Evolutionary conservation across 2,113 vertebrate species (phyloP), one percentile per base, ranked within the genome.

Genomic region (Willisornis vidua): DNA sequence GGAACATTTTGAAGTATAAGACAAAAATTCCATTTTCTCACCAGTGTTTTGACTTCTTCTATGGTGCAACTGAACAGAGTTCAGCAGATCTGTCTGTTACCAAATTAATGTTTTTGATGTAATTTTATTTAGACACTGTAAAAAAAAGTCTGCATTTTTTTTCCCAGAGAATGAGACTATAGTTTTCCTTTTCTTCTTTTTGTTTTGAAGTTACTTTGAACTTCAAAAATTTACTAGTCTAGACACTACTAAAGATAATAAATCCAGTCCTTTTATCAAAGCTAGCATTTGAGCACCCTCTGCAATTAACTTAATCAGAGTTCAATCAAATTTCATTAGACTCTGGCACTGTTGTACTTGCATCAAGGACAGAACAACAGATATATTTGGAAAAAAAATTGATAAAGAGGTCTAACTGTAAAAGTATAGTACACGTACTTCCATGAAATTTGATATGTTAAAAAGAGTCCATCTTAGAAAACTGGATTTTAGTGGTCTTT

Each of bases 291-390:
- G 35, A 91, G 92, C 93, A 48, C 39, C 39, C 16, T 67, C 9
- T 85, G 66, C 43, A 96, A 87, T 92, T 89, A 94, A 78, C 35
- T 80, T 89, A 84, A 92, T 92, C 67, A 88, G 86, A 89, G 51
- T 88, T 91, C 65, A 89, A 49, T 66, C 65, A 94, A 91, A 91
- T 81, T 92, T 91, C 48, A 78, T 96, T 91, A 87, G 39, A 48
- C 48, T 74, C 81, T 51, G 61, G 28, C 28, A 71, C 14, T 89
- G 70, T 45, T 66, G 7, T 55, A n/a, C 19, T 39, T 81, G 16
- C 18, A 74, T 74, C 37, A 87, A 93, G 80, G 52, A 43, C 59
- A 66, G 61, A 85, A 71, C 25, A 71, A 62, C 79, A 84, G 31
- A 77, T 24, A 28, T 6, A 54, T 48, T 54, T 62, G 15, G 15